These are phyloP conservation scores for honey bee (Apis mellifera) DNA, from an alignment of 1,140 invertebrate genomes.

Conservation along the genomic window DNA sequence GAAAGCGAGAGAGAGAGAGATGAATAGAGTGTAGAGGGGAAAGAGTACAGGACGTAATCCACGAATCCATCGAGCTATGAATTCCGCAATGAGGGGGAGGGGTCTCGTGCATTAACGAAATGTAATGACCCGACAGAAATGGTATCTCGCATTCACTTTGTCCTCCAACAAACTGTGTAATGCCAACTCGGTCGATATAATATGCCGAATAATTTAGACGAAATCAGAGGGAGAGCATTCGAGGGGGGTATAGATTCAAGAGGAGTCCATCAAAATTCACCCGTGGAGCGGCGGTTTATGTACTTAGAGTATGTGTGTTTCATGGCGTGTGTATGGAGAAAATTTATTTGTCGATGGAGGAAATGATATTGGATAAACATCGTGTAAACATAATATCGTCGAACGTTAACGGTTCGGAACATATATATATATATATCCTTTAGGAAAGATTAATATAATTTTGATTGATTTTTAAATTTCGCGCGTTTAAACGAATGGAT, in stretches of 20 bases:
- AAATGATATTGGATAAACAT: neutral
- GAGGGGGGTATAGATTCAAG: conserved; percentile 26
- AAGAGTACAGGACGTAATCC: neutral
- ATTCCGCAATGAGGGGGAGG: conserved; percentile 23
- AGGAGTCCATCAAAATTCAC: conserved; percentile 45
- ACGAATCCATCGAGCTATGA: conserved; percentile 43
- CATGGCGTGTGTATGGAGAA: neutral
- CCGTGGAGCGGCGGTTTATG: neutral
- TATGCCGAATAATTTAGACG: conserved; percentile 54
- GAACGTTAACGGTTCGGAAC: neutral
- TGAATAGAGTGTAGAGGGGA: too few relatives aligned
- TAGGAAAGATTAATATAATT: neutral
- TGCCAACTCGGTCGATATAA: conserved; percentile 37
- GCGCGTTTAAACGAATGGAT: neutral
- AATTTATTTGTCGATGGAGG: neutral
- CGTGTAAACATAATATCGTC: neutral
- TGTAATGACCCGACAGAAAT: conserved; percentile 57
- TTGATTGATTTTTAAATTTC: neutral
- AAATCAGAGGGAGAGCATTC: conserved; percentile 35
- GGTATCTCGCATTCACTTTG: conserved; percentile 49
- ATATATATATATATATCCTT: neutral
- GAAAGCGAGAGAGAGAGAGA: too few relatives aligned
- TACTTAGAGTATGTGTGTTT: neutral
- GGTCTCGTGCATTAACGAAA: conserved; percentile 57
- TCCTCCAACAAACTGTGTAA: conserved; percentile 50